Percentiles rank a stretch among this genome's conserved stretches.
Evolutionary conservation across 2,888 invertebrate species (phyloP).

Genomic region (Napeogenes inachia): DNA sequence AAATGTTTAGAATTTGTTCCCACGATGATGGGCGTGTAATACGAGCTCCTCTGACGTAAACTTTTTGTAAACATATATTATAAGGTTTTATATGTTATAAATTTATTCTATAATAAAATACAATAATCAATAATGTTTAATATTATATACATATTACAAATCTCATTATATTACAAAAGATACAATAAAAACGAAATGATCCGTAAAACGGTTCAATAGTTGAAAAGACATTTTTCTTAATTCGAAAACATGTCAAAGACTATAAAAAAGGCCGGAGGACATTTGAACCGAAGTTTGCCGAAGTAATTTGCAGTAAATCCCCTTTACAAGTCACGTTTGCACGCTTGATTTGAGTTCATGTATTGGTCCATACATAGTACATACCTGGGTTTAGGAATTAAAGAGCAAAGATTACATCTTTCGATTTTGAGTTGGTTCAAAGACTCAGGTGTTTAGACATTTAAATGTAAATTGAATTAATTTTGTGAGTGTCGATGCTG

Average conservation of each 20-base stretch:
- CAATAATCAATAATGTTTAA: no score
- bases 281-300: constrained; percentile 22
- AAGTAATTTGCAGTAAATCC: constrained; percentile 50
- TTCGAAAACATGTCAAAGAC: constrained; percentile 19
- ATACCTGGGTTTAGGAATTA: constrained; percentile 34
- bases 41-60: constrained; percentile 10
- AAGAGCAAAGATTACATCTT: constrained; percentile 57
- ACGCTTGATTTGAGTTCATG: constrained; percentile 38
- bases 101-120: no score
- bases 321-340: constrained; percentile 38
- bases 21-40: constrained; percentile 17
- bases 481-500: constrained; percentile 23
- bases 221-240: constrained; percentile 6
- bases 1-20: constrained; percentile 38
- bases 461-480: constrained; percentile 31
- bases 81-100: background rate
- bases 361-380: constrained; percentile 13
- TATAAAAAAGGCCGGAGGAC: constrained; percentile 20
- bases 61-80: background rate
- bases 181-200: background rate
- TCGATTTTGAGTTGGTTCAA: constrained; percentile 49
- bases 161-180: background rate
- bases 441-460: constrained; percentile 25
- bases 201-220: background rate
- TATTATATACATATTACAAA: background rate